Evolutionary conservation across 1,140 invertebrate species (phyloP).

Genomic region (Cherax destructor): DNA sequence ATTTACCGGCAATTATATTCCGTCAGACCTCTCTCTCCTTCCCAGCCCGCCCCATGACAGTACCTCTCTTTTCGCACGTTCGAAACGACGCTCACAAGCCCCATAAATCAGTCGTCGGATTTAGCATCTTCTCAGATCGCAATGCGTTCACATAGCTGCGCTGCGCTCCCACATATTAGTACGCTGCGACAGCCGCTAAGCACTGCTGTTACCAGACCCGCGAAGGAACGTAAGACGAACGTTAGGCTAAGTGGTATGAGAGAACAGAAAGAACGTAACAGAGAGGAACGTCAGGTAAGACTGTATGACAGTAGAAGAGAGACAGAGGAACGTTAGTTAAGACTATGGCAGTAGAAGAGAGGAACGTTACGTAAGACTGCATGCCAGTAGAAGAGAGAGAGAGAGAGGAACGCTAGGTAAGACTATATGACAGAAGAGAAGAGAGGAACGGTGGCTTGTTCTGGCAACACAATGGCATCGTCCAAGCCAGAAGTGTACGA

Average conservation of each 20-base stretch:
- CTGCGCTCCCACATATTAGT: constrained; percentile 23
- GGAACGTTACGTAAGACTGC: constrained; percentile 32
- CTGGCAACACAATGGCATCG: constrained; percentile 54
- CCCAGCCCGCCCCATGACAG: neutral
- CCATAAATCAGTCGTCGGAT: too few species aligned
- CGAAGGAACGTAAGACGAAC: constrained; percentile 46
- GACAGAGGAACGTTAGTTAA: constrained; percentile 37
- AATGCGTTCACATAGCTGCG: too few species aligned
- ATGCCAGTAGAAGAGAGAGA: constrained; percentile 56
- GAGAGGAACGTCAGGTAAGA: constrained; percentile 3
- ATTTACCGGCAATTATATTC: constrained; percentile 57
- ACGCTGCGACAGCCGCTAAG: constrained; percentile 42
- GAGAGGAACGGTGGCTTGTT: constrained; percentile 48
- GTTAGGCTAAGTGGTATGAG: constrained; percentile 4
- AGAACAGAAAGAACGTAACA: constrained; percentile 26
- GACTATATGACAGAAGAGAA: constrained; percentile 27
- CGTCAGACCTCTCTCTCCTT: neutral
- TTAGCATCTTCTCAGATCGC: too few species aligned
- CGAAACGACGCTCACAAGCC: neutral
- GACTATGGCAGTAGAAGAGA: constrained; percentile 33
- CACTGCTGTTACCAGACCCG: constrained; percentile 37
- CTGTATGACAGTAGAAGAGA: constrained; percentile 30
- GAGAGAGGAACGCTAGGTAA: constrained; percentile 41
- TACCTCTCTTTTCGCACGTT: neutral
- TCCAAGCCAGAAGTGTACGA: constrained; percentile 54